phyloP scores from a whole-genome alignment of 2,888 invertebrate genomes.

The Ochlodes sylvanus region DNA sequence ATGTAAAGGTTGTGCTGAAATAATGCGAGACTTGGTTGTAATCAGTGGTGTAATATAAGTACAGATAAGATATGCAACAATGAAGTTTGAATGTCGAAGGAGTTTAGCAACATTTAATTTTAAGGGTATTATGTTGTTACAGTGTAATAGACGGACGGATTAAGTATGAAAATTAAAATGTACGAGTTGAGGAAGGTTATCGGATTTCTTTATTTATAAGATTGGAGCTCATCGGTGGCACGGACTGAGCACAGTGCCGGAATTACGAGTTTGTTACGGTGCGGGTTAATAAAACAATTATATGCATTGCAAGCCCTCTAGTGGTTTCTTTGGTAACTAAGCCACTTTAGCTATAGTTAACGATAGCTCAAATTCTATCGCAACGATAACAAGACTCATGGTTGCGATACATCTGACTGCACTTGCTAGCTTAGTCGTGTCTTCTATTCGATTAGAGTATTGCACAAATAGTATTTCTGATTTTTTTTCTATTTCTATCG shows the following conservation, averaged over 20 bases:
- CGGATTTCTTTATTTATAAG: slow-evolving; percentile 31
- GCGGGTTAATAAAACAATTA: not conserved
- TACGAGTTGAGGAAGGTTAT: slow-evolving; percentile 37
- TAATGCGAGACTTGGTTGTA: slow-evolving; percentile 67
- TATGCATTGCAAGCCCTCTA: too few species aligned
- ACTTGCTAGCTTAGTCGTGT: slow-evolving; percentile 31
- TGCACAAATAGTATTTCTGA: slow-evolving; percentile 36
- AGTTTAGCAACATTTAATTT: slow-evolving; percentile 72
- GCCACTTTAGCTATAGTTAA: not conserved
- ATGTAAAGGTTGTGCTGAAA: slow-evolving; percentile 76
- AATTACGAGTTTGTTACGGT: not conserved
- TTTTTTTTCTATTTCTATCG: slow-evolving; percentile 33
- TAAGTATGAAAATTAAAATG: slow-evolving; percentile 20
- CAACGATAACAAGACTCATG: not conserved
- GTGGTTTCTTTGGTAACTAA: too few species aligned
- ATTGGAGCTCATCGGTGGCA: slow-evolving; percentile 28
- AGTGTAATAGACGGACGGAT: slow-evolving; percentile 46
- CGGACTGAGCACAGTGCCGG: slow-evolving; percentile 20
- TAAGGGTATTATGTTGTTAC: slow-evolving; percentile 47
- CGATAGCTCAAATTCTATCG: not conserved
- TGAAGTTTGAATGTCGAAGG: slow-evolving; percentile 51
- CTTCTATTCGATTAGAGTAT: slow-evolving; percentile 35
- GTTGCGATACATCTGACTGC: slow-evolving; percentile 2
- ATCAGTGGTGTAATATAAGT: slow-evolving; percentile 49
- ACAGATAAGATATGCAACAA: slow-evolving; percentile 44